A percentile compares a stretch with the other conserved stretches of the same genome.
Evolutionary conservation across 1,140 invertebrate species (phyloP).

Genomic region (Hyphantria cunea): DNA sequence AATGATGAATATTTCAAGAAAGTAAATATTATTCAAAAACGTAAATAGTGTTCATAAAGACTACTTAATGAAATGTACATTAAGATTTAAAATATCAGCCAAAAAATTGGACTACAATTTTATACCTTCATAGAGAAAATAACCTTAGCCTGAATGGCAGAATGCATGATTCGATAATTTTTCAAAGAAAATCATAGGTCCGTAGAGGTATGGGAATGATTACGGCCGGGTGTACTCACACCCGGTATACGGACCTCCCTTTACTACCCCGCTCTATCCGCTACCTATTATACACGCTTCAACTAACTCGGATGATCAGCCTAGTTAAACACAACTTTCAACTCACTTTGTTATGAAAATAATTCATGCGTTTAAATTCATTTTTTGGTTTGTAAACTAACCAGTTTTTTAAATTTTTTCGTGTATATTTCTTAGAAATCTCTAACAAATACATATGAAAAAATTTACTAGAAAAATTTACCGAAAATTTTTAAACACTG

Average conservation of each 20-base stretch:
- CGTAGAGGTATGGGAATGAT: constrained; percentile 20
- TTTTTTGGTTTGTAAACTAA: background rate
- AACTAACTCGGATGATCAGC: constrained; percentile 27
- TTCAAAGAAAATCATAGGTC: constrained; percentile 14
- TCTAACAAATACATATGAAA: too few relatives aligned
- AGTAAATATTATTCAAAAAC: too few relatives aligned
- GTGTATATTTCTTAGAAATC: too few relatives aligned
- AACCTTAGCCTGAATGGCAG: background rate
- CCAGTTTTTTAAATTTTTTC: too few relatives aligned
- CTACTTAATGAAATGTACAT: too few relatives aligned
- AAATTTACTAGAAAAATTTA: too few relatives aligned
- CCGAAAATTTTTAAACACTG: too few relatives aligned
- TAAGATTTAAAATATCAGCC: too few relatives aligned
- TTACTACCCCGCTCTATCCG: background rate
- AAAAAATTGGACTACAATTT: background rate
- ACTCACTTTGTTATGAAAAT: constrained; percentile 10
- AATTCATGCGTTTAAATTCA: constrained; percentile 1
- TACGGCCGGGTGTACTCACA: constrained; percentile 9
- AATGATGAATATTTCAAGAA: background rate
- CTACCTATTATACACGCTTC: constrained; percentile 27
- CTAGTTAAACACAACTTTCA: constrained; percentile 15
- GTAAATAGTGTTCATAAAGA: background rate
- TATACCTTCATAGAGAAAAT: background rate
- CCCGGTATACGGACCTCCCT: background rate
- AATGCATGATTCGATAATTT: constrained; percentile 5